Evolutionary conservation across 1,140 invertebrate genomes (phyloP), one percentile per base, ranked within the genome.

Genomic region (Zaprionus ghesquierei): DNA sequence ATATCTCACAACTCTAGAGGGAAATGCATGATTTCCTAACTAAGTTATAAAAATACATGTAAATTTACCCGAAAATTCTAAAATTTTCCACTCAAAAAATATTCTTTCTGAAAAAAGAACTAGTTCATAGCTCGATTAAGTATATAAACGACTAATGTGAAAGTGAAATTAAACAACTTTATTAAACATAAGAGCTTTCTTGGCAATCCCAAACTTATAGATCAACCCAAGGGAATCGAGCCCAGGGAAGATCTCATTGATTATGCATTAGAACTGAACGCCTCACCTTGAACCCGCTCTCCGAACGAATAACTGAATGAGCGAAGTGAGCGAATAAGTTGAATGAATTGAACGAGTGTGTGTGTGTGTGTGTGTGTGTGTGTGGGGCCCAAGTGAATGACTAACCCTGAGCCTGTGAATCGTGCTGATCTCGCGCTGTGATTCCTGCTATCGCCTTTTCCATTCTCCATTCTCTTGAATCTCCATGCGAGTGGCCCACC

Each of bases 401-500:
- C 75, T 81, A 75, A 85, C 74, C 81, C 77, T 86, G 74, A 54
- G 56, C 22, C 33, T 20, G 41, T 20, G 76, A 66, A 69, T 61
- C 61, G 59, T 35, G 5, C 46, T 64, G 62, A 84, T 84, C 76
- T 78, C 27, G 15, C 65, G 49, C 58, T 27, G 58, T 46, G 22
- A 64, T 77, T 69, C 50, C 49, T 63, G 41, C 49, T 41, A 41
- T 41, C 31, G n/a, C n/a, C n/a, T n/a, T n/a, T n/a, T n/a, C n/a
- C n/a, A n/a, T 33, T 10, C 33, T 35, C 33, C 33, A n/a, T 35
- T 35, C 33, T 10, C 31, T 6, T n/a, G n/a, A 18, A 2, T 41
- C 33, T 69, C 27, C 41, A 66, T 15, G n/a, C n/a, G 35, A 23
- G 35, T 3, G 35, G 44, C 54, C 81, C 81, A 85, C 81, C 81